Evolutionary conservation across 1,140 invertebrate species (phyloP), one percentile per base, ranked within the genome.

Genomic region (Formica exsecta): DNA sequence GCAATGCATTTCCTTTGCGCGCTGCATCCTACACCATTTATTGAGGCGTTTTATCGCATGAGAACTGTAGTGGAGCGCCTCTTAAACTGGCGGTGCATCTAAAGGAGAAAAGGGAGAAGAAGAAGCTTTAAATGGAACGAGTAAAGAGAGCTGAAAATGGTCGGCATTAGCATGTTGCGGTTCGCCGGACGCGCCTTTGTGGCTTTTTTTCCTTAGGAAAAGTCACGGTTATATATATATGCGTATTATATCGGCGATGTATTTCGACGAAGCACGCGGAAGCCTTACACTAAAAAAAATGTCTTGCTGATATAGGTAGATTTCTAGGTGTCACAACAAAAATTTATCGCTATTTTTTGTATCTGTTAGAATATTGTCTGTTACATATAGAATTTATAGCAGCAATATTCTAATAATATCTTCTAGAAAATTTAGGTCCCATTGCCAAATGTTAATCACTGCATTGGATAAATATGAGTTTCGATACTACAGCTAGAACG

Each of bases 11-110:
- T 51, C 4, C n/a, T 36, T 51, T 2, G 3, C 74, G 38, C 75
- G 57, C 19, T 65, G 62, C 74, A 3, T 80, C 19, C 48, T 22
- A 41, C 7, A n/a, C 32, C 44, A 19, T 85, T 86, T 51, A 25
- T 54, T 36, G 22, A 87, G 54, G 44, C n/a, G 66, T 77, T 86
- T 57, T 51, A 86, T 51, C 73, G 84, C 65, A 79, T 65, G 86
- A 71, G 84, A 87, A 87, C 44, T 54, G 62, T 29, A 86, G 51
- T 86, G 54, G 38, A 59, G 38, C 85, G n/a, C 16, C 44, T 16
- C n/a, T 25, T 22, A 25, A 9, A 59, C 64, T 36, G 48, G 44
- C 29, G n/a, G 38, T 25, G 44, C 61, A 9, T n/a, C 25, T 19
- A 51, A 51, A 51, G 48, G 16, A 16, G 2, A 44, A 44, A 11